phyloP scores from a whole-genome alignment of 2,888 invertebrate genomes.

The Mesorhabditis spiculigera region DNA sequence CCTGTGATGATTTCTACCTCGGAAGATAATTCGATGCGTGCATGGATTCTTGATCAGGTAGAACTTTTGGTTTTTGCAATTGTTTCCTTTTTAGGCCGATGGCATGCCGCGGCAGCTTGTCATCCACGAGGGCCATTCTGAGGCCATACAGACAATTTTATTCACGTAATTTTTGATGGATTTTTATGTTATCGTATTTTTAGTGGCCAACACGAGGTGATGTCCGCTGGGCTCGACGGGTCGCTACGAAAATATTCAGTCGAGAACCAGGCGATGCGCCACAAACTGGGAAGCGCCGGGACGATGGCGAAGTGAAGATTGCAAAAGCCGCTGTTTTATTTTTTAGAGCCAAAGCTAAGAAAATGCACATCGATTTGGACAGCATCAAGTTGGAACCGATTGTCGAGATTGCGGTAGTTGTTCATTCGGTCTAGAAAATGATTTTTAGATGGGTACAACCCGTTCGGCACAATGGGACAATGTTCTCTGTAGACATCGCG shows the following conservation, averaged over 20 bases:
- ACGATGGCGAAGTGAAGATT: slow-evolving; percentile 28
- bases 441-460: background rate
- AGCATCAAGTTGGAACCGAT: slow-evolving; percentile 35
- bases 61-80: background rate
- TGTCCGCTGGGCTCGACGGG: slow-evolving; percentile 47
- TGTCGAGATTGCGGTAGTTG: slow-evolving; percentile 38
- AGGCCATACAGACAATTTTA: slow-evolving; percentile 48
- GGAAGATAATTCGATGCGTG: slow-evolving; percentile 56
- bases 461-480: slow-evolving; percentile 1
- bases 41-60: slow-evolving; percentile 74
- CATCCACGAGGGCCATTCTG: slow-evolving; percentile 59
- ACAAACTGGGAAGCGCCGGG: slow-evolving; percentile 46
- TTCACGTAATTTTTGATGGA: background rate
- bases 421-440: background rate
- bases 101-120: slow-evolving; percentile 65
- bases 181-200: background rate
- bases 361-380: slow-evolving; percentile 19
- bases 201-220: slow-evolving; percentile 18
- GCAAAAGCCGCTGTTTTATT: slow-evolving; percentile 9
- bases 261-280: slow-evolving; percentile 32
- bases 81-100: slow-evolving; percentile 66
- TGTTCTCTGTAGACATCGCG: slow-evolving; percentile 18
- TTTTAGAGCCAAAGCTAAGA: slow-evolving; percentile 30
- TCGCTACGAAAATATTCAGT: slow-evolving; percentile 45
- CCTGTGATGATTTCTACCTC: slow-evolving; percentile 70